Evolutionary conservation across 2,888 invertebrate genomes (phyloP), one percentile per base, ranked within the genome.

Genomic region (Eurytoma adleriae): DNA sequence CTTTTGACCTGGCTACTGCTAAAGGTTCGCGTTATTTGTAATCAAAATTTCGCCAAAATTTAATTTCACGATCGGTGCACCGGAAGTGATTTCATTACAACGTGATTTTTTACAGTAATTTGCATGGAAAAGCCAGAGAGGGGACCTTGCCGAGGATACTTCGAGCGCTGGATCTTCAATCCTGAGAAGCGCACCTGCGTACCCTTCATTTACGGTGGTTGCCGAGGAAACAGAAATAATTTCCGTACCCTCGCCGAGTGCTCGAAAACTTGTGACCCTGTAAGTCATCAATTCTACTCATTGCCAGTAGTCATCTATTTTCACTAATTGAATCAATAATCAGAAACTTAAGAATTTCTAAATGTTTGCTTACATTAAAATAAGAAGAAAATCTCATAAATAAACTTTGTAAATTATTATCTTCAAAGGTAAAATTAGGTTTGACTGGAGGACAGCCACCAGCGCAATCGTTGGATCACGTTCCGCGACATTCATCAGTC

Each of bases 181-280:
- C 90, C 93, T 0, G 91, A 91, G 74, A 94, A 94, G 87, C 93
- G 95, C 78, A 95, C 94, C 92, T 99, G 99, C 91, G 93, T 95
- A 78, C 94, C 96, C 75, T 99, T 99, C 92, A 93, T 93, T 75
- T 99, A 97, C 91, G 97, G 98, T 59, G 96, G 96, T 62, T 97
- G 96, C 85, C 93, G 97, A 79, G 98, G 98, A 59, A 98, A 96
- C 91, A 93, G 94, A 86, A 99, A 99, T 91, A 98, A 97, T 91
- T 99, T 98, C 92, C 93, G 96, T 82, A 94, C 95, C 16, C 93
- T 93, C 84, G 93, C 95, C 48, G 96, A 97, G 87, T 98, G 98
- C 88, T 92, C 93, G 84, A 92, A 92, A 84, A 94, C 95, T 10
- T 97, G 97, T 89, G 91, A 92, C 57, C 91, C 93, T 18, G 91